Evolutionary conservation across 1,140 invertebrate genomes (phyloP).

Genomic region (Papilio xuthus): DNA sequence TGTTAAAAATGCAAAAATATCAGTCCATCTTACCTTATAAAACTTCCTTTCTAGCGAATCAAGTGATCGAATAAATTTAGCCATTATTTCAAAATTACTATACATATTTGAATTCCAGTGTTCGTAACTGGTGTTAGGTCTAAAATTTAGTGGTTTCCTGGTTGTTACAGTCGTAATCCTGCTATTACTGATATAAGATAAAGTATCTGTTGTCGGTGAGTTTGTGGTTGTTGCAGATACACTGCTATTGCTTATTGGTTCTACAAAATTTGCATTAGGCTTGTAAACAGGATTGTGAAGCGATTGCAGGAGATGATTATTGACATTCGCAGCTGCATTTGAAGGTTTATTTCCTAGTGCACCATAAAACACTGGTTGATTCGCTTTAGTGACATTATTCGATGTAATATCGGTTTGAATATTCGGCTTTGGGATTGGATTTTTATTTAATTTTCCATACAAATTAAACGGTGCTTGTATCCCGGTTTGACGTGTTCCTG

Average conservation of each 20-base stretch:
- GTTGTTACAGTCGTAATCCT: background rate
- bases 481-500: background rate
- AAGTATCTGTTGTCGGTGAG: background rate
- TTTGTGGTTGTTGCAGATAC: background rate
- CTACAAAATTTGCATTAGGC: background rate
- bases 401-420: background rate
- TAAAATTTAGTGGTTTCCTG: background rate
- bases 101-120: slow-evolving; percentile 22
- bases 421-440: background rate
- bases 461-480: background rate
- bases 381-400: background rate
- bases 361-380: slow-evolving; percentile 4
- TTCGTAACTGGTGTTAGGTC: background rate
- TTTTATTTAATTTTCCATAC: slow-evolving; percentile 26
- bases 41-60: slow-evolving; percentile 55
- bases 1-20: background rate
- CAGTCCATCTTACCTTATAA: slow-evolving; percentile 53
- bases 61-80: slow-evolving; percentile 46
- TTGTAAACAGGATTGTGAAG: slow-evolving; percentile 18
- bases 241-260: background rate
- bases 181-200: background rate
- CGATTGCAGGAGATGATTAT: slow-evolving; percentile 29
- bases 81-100: slow-evolving; percentile 9
- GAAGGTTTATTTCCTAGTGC: background rate
- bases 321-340: background rate